Conservation (phyloP, 37 sponge, comb jelly and placozoan species). For the Halisarca cf. caerulea region DNA sequence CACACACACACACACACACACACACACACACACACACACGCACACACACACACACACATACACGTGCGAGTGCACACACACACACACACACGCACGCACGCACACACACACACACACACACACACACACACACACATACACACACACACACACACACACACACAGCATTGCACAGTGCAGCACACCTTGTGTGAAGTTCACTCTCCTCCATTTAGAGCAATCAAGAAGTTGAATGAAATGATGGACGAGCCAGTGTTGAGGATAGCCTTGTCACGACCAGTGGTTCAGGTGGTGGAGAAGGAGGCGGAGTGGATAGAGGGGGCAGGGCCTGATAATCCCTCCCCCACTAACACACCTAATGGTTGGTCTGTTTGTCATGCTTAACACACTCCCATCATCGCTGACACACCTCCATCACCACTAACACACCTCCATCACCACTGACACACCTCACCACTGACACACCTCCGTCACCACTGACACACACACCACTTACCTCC, state of each 20-base stretch:
- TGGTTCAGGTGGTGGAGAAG: not conserved
- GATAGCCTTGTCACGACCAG: conserved; percentile 57
- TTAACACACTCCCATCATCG: not conserved
- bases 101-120: conserved; percentile 42
- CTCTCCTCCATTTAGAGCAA: conserved; percentile 4
- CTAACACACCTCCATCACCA: not conserved
- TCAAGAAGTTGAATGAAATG: conserved; percentile 42
- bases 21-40: too few species aligned
- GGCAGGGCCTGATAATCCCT: not conserved
- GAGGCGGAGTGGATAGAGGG: not conserved
- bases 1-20: too few species aligned
- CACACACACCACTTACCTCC: not conserved
- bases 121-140: conserved; percentile 35
- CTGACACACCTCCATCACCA: not conserved
- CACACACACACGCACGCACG: not conserved
- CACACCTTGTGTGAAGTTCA: too few species aligned
- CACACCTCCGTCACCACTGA: not conserved
- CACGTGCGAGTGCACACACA: too few species aligned
- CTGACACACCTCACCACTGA: not conserved
- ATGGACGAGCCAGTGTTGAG: conserved; percentile 51
- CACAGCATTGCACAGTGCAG: not conserved
- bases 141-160: conserved; percentile 40
- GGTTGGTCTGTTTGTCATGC: too few species aligned
- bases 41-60: too few species aligned
- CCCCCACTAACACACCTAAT: not conserved